phyloP scores from a whole-genome alignment of 2,113 vertebrate genomes.

The Sisor rabdophorus region DNA sequence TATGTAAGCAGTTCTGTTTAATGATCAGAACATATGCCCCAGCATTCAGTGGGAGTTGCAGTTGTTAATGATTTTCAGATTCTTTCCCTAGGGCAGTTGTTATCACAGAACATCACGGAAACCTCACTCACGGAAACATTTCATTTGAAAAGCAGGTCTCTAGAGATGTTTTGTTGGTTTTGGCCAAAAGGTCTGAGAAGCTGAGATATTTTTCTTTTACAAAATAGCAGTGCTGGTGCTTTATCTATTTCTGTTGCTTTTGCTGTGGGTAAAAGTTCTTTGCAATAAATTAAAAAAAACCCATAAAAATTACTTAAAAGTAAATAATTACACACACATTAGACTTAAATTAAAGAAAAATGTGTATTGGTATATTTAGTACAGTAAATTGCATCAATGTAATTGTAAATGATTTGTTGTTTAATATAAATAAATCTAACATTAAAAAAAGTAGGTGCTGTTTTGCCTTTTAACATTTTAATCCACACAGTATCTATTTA shows the following conservation, averaged over 20 bases:
- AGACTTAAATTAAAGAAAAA: not conserved
- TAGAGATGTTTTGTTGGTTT: not conserved
- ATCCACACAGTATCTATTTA: too few species aligned
- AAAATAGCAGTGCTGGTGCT: not conserved
- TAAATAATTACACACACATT: not conserved
- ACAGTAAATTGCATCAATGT: not conserved
- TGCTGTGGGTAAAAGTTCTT: not conserved
- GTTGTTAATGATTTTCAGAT: not conserved
- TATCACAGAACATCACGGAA: constrained; percentile 10
- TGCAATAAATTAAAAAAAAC: not conserved
- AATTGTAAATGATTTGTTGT: not conserved
- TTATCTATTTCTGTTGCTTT: not conserved
- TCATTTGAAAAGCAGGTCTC: constrained; percentile 2
- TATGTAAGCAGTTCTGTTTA: not conserved
- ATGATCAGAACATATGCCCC: not conserved
- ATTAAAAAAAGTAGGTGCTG: not conserved
- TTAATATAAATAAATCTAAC: not conserved
- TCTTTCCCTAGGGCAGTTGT: not conserved
- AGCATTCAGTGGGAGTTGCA: not conserved
- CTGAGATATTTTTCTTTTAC: not conserved
- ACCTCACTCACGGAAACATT: constrained; percentile 21
- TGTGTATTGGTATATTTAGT: too few species aligned
- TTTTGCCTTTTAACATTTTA: not conserved
- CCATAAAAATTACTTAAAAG: too few species aligned
- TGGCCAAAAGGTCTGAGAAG: not conserved